Conservation (phyloP, 2,797 vertebrate species). For the Ara ararauna region DNA sequence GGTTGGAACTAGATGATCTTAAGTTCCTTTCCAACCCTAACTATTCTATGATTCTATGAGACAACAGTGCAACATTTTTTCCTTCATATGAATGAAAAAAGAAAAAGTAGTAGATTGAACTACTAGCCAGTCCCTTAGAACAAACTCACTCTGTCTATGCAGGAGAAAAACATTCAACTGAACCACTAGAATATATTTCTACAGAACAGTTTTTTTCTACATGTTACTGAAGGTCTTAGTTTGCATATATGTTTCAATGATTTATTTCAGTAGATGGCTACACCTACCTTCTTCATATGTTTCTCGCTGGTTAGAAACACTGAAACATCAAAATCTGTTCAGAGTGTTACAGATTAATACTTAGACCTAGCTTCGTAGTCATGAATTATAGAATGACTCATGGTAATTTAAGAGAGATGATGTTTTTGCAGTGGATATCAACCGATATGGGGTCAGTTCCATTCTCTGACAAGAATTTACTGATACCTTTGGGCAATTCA, state of each 20-base stretch:
- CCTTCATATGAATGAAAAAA: not conserved
- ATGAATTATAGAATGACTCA: not conserved
- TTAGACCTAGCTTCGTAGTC: not conserved
- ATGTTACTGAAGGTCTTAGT: not conserved
- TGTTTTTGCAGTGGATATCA: not conserved
- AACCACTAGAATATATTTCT: not conserved
- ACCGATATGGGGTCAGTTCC: not conserved
- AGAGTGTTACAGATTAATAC: not conserved
- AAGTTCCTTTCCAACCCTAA: too few relatives aligned
- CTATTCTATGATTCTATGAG: not conserved
- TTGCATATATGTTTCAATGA: not conserved
- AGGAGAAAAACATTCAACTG: not conserved
- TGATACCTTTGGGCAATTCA: not conserved
- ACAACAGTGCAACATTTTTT: not conserved
- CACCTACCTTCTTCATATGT: not conserved
- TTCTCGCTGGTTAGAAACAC: not conserved
- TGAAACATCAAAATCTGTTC: not conserved
- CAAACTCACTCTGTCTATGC: not conserved
- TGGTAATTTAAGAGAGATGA: not conserved
- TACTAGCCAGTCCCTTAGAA: not conserved
- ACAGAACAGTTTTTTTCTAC: not conserved
- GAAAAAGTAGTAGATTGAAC: not conserved
- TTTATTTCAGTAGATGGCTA: not conserved
- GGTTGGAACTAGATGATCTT: too few relatives aligned
- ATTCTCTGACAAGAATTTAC: not conserved